Conservation (phyloP, 2,888 invertebrate genomes). For the Eupithecia abbreviata region DNA sequence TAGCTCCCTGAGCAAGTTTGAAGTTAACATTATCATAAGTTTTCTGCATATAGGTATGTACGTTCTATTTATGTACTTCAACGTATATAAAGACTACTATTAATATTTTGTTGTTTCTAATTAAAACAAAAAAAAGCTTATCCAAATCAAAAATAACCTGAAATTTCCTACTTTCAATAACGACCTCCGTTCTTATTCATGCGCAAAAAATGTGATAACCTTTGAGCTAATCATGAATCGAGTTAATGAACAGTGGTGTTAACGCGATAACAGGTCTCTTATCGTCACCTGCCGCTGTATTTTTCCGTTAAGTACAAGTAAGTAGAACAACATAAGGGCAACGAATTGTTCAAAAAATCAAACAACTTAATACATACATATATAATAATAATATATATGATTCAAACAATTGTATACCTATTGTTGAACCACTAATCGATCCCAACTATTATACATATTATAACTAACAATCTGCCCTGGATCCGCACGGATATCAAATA, state of each 20-base stretch:
- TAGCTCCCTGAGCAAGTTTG: no score
- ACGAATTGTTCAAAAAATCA: not conserved
- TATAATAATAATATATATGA: no score
- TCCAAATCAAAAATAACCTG: no score
- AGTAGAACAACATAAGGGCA: not conserved
- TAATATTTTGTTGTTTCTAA: no score
- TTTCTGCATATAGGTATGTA: no score
- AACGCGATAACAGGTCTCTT: not conserved
- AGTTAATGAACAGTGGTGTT: not conserved
- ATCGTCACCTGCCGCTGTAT: not conserved
- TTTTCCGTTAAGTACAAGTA: not conserved
- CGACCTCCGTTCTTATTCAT: not conserved
- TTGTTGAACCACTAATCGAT: not conserved
- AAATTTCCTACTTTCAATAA: not conserved
- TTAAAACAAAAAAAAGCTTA: no score
- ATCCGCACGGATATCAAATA: not conserved
- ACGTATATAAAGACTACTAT: no score
- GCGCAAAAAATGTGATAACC: not conserved
- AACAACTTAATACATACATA: not conserved
- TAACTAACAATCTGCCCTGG: not conserved
- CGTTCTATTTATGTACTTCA: no score
- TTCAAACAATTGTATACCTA: not conserved
- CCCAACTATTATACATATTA: not conserved
- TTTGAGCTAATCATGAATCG: conserved; percentile 3
- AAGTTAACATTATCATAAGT: no score